A percentile compares a stretch with the other conserved stretches of the same genome.
These are phyloP conservation scores for Phymastichus coffea DNA, from an alignment of 1,140 invertebrate species.

Conservation along the genomic window DNA sequence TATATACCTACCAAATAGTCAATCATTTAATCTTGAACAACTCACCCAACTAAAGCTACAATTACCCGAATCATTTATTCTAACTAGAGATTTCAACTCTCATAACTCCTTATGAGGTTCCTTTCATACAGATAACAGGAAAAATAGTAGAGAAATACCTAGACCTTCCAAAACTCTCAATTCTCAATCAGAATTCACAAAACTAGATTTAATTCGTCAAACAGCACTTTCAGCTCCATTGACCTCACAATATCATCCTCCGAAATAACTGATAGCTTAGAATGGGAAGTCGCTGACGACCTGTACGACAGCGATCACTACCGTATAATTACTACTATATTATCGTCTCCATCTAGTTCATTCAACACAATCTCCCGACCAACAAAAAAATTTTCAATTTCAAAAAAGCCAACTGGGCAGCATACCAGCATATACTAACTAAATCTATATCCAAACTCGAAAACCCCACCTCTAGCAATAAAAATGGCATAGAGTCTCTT, in stretches of 20 bases:
- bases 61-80: conserved; percentile 37
- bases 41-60: conserved; percentile 36
- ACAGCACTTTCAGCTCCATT: background rate
- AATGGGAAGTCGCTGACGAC: background rate
- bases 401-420: background rate
- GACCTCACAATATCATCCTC: background rate
- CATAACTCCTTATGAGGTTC: conserved; percentile 41
- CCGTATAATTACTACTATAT: too few species aligned
- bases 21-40: conserved; percentile 13
- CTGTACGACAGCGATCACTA: background rate
- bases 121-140: conserved; percentile 36
- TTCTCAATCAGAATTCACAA: conserved; percentile 32
- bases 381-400: background rate
- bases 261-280: conserved; percentile 11
- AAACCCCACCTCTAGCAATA: background rate
- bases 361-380: background rate
- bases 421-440: background rate
- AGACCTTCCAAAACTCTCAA: conserved; percentile 20
- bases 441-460: background rate
- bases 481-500: background rate
- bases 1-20: conserved; percentile 32
- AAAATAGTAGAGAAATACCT: conserved; percentile 36
- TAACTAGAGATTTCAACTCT: conserved; percentile 41
- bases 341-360: too few species aligned
- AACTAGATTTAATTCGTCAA: background rate